A percentile compares a stretch with the other conserved stretches of the same genome.
These are phyloP conservation scores for Oxyura jamaicensis DNA, from an alignment of 2,113 vertebrate species.

Conservation along the genomic window DNA sequence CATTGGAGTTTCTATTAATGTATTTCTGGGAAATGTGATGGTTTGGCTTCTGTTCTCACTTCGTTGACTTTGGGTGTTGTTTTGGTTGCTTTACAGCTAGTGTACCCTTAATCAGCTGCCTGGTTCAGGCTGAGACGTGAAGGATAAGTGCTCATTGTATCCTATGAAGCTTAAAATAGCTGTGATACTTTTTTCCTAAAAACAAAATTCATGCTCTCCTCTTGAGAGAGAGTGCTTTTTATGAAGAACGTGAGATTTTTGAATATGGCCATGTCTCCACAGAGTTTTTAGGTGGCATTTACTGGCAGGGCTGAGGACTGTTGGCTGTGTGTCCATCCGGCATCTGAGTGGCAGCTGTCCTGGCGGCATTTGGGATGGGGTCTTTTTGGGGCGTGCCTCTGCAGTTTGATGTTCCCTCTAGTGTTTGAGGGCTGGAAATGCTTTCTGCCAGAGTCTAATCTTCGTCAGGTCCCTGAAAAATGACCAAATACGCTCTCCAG, in stretches of 20 bases:
- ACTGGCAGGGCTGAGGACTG: background rate
- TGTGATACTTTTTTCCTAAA: background rate
- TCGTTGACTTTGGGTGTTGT: background rate
- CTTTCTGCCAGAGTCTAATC: background rate
- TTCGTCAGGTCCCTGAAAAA: background rate
- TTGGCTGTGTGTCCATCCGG: accelerated
- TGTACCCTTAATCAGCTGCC: background rate
- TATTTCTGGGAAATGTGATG: background rate
- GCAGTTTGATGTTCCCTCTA: conserved; percentile 58
- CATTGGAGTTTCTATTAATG: background rate
- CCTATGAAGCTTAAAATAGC: background rate
- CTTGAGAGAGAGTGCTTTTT: background rate
- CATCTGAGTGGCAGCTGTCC: accelerated
- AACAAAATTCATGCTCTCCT: background rate
- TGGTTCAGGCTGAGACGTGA: background rate
- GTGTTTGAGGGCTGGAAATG: conserved; percentile 47
- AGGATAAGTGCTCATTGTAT: background rate
- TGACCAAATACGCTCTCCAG: accelerated
- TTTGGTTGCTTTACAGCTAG: background rate
- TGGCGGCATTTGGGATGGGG: accelerated
- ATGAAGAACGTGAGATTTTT: background rate
- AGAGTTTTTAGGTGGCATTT: background rate
- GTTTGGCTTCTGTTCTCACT: background rate
- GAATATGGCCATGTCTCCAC: background rate
- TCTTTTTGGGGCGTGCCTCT: background rate